Percentiles rank a stretch among this genome's conserved stretches.
Conservation (phyloP, 2,113 vertebrate genomes). For the Tachysurus fulvidraco region DNA sequence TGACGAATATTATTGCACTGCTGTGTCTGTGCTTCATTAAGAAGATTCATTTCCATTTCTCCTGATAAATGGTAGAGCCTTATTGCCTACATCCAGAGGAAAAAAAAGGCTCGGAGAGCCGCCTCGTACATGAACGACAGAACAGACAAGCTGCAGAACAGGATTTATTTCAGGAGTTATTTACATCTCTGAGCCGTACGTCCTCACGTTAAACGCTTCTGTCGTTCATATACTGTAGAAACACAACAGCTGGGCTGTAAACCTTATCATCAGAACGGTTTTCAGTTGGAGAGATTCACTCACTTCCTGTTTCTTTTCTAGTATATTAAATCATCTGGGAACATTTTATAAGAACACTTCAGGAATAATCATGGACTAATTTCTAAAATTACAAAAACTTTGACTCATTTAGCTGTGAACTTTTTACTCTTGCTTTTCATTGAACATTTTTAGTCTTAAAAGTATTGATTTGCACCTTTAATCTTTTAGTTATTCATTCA, state of each 20-base stretch:
- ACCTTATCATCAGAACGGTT: not conserved
- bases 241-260: not conserved
- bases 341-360: too few species aligned
- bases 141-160: conserved; percentile 2
- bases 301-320: not conserved
- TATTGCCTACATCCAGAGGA: not conserved
- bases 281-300: not conserved
- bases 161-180: not conserved
- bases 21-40: conserved; percentile 34
- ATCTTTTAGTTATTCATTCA: too few species aligned
- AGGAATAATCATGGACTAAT: too few species aligned
- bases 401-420: too few species aligned
- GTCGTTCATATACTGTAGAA: not conserved
- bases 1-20: conserved; percentile 30
- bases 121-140: not conserved
- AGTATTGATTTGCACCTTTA: too few species aligned
- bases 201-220: not conserved
- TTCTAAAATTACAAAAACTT: too few species aligned
- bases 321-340: not conserved
- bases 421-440: too few species aligned
- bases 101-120: not conserved
- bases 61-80: conserved; percentile 12
- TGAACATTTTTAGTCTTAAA: too few species aligned
- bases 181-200: not conserved
- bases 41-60: conserved; percentile 34